These are phyloP conservation scores for Melangyna quadrimaculata DNA, from an alignment of 2,888 invertebrate species.

Conservation along the genomic window DNA sequence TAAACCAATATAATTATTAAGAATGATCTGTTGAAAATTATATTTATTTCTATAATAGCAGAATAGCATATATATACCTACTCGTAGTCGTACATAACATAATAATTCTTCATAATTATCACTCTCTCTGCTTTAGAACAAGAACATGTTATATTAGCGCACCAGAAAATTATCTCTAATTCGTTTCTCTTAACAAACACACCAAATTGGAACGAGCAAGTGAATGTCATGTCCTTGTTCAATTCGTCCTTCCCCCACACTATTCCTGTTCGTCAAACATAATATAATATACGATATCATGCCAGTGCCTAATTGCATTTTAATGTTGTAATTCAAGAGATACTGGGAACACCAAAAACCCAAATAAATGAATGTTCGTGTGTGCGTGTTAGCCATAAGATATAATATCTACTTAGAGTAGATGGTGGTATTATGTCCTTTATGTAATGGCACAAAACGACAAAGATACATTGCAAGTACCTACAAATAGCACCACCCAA, in stretches of 20 bases:
- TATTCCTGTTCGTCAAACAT: background rate
- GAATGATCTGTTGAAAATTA: background rate
- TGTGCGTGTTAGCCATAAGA: background rate
- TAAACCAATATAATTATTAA: background rate
- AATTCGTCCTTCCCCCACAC: background rate
- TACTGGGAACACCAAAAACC: constrained; percentile 13
- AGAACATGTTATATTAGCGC: constrained; percentile 15
- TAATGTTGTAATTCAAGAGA: constrained; percentile 44
- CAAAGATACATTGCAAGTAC: constrained; percentile 18
- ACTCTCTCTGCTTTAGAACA: constrained; percentile 38
- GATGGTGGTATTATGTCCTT: background rate
- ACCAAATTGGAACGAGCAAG: background rate
- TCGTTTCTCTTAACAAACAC: constrained; percentile 4
- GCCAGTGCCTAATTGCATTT: constrained; percentile 60
- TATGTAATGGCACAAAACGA: background rate
- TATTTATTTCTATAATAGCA: background rate
- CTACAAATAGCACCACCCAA: background rate
- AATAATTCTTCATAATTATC: constrained; percentile 63
- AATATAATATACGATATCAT: constrained; percentile 13
- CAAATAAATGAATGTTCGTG: background rate
- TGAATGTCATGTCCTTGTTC: constrained; percentile 58
- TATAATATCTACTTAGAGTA: no score
- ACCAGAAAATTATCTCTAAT: constrained; percentile 50
- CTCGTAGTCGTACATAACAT: background rate
- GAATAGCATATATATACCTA: no score